Conservation (phyloP, 2,888 invertebrate species). For the Drosophila phalerata region DNA sequence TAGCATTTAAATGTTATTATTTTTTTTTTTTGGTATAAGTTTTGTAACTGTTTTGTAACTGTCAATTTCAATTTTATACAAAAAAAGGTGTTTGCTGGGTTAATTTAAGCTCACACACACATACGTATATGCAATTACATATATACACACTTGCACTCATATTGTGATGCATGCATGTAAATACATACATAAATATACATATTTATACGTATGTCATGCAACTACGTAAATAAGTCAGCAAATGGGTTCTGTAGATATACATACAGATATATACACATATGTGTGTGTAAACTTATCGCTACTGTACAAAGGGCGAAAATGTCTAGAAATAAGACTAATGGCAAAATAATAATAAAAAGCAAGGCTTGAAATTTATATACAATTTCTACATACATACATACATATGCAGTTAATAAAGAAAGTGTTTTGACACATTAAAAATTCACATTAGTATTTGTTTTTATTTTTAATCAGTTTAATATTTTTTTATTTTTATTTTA, state of each 20-base stretch:
- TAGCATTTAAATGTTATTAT: too few species aligned
- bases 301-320: slow-evolving; percentile 54
- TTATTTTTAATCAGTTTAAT: too few species aligned
- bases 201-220: neutral
- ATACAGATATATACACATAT: neutral
- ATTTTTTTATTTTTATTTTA: too few species aligned
- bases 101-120: neutral
- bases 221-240: neutral
- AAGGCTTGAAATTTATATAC: neutral
- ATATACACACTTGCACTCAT: neutral
- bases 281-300: slow-evolving; percentile 37
- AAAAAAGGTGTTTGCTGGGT: neutral
- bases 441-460: too few species aligned
- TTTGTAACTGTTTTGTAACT: too few species aligned
- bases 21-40: too few species aligned
- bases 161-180: neutral
- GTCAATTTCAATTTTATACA: neutral
- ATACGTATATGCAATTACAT: neutral
- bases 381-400: neutral
- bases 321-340: slow-evolving; percentile 2
- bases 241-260: neutral
- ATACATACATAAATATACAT: neutral
- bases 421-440: too few species aligned
- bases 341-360: neutral
- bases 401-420: too few species aligned